Conservation (phyloP, 2,888 invertebrate species). For the Tenthredo scrophulariae region DNA sequence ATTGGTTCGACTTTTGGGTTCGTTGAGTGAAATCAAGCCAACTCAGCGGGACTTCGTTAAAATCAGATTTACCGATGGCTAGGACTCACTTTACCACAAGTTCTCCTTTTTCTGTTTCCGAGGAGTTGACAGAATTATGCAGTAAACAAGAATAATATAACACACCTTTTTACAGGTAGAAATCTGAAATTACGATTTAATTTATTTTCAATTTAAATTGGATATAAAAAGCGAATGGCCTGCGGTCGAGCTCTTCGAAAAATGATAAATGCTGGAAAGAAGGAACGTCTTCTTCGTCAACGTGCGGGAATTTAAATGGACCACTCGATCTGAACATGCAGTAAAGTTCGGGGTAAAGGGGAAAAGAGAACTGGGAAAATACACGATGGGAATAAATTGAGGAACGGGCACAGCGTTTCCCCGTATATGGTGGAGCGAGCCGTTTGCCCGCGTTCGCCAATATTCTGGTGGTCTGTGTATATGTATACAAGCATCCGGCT, state of each 20-base stretch:
- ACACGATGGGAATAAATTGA: constrained; percentile 42
- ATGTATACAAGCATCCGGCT: constrained; percentile 31
- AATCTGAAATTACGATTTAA: background rate
- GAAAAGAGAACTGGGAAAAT: constrained; percentile 3
- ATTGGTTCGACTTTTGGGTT: constrained; percentile 1
- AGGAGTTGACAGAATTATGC: background rate
- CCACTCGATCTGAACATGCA: constrained; percentile 23
- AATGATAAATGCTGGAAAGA: background rate
- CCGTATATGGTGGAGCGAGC: background rate
- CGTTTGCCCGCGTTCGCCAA: constrained; percentile 25
- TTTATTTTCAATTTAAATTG: background rate
- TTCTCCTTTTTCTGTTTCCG: background rate
- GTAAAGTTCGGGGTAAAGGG: background rate
- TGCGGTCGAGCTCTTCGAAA: background rate
- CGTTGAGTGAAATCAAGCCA: constrained; percentile 1
- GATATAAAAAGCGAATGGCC: background rate
- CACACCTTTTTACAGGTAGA: background rate
- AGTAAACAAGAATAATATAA: background rate
- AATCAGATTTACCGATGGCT: constrained; percentile 18
- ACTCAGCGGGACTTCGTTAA: background rate
- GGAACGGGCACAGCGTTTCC: background rate
- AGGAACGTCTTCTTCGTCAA: constrained; percentile 20
- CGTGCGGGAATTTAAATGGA: constrained; percentile 27
- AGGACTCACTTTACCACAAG: background rate
- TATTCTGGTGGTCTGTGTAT: constrained; percentile 25